Conservation (phyloP, 2,888 invertebrate genomes). For the Caenorhabditis sp. region DNA sequence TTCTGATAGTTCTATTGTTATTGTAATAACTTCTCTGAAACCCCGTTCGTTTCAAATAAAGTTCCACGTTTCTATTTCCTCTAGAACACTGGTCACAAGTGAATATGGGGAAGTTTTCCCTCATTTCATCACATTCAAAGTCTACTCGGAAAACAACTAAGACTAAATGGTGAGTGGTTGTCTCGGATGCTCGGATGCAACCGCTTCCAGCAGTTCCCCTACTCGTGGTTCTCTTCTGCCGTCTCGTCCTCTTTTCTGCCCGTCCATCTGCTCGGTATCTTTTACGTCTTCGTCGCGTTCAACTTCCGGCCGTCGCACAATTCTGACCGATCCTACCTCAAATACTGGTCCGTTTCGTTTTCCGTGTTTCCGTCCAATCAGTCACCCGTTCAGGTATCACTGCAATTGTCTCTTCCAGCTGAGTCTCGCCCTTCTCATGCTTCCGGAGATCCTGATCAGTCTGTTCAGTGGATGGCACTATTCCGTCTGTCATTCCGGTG, state of each 20-base stretch:
- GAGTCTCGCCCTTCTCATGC: constrained; percentile 32
- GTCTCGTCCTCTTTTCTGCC: constrained; percentile 21
- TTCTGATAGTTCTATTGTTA: too few species aligned
- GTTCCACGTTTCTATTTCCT: too few species aligned
- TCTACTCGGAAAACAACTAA: constrained; percentile 37
- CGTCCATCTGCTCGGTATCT: constrained; percentile 38
- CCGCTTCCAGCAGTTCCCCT: constrained; percentile 40
- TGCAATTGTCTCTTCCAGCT: constrained; percentile 53
- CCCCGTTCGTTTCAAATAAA: neutral
- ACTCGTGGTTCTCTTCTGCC: constrained; percentile 48
- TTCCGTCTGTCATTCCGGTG: constrained; percentile 53
- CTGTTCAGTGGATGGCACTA: constrained; percentile 55
- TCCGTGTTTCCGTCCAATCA: too few species aligned
- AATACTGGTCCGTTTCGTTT: constrained; percentile 10
- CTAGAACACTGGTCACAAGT: too few species aligned
- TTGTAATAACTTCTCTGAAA: too few species aligned
- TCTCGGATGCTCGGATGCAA: neutral
- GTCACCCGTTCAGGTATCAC: constrained; percentile 46
- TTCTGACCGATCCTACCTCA: constrained; percentile 20
- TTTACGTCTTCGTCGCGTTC: constrained; percentile 40
- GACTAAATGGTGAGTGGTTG: constrained; percentile 22
- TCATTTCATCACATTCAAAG: neutral
- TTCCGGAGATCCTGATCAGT: constrained; percentile 53
- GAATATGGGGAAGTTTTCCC: neutral
- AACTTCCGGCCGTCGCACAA: constrained; percentile 38